A percentile compares a stretch with the other conserved stretches of the same genome.
Conservation (phyloP, 2,113 vertebrate genomes). For the Synchiropus splendidus region DNA sequence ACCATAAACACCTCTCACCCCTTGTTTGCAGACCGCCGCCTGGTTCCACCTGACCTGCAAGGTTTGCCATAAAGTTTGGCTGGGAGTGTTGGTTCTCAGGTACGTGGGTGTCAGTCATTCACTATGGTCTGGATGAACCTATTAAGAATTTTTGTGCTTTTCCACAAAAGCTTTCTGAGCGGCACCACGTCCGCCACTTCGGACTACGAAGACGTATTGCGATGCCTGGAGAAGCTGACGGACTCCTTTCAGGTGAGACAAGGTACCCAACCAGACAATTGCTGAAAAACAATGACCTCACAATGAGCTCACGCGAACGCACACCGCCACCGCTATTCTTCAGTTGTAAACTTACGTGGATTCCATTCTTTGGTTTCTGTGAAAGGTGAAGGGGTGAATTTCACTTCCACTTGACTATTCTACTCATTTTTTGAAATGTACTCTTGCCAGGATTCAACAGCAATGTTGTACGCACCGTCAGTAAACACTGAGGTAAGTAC, state of each 20-base stretch:
- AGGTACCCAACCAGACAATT: conserved; percentile 6
- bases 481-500: conserved; percentile 33
- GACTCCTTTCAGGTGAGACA: conserved; percentile 40
- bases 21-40: conserved; percentile 46
- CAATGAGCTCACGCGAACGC: no score
- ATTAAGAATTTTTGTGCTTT: conserved; percentile 1
- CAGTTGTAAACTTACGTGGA: no score
- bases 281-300: no score
- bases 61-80: conserved; percentile 51
- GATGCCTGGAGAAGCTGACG: fast-evolving
- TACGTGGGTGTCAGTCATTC: conserved; percentile 30
- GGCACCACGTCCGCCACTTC: not conserved
- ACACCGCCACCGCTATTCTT: no score
- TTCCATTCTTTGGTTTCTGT: no score
- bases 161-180: conserved; percentile 34
- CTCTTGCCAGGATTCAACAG: conserved; percentile 46
- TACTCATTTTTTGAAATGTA: not conserved
- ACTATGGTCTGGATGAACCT: not conserved
- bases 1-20: not conserved
- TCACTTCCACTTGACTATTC: no score
- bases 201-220: fast-evolving
- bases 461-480: conserved; percentile 50
- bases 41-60: conserved; percentile 30
- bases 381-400: no score
- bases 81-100: conserved; percentile 66